Evolutionary conservation across 2,113 vertebrate genomes (phyloP).

Genomic region (Natator depressus): DNA sequence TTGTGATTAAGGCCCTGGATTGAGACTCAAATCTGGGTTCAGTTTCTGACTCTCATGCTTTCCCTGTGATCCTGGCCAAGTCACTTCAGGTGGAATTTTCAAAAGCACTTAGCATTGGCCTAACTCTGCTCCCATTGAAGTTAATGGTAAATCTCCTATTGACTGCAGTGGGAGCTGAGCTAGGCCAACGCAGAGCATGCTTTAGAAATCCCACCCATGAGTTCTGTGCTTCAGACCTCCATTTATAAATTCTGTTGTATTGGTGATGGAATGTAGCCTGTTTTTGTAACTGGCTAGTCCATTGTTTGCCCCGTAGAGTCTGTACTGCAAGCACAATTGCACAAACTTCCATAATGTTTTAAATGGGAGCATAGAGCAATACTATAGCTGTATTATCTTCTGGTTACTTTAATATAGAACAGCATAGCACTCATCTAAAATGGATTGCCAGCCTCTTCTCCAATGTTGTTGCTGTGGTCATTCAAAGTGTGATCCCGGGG

Average conservation of each 20-base stretch:
- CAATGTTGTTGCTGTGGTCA: background rate
- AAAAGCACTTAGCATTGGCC: background rate
- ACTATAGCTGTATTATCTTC: background rate
- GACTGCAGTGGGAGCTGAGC: background rate
- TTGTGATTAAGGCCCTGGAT: background rate
- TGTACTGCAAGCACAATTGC: no score
- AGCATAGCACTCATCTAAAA: background rate
- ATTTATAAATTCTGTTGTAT: background rate
- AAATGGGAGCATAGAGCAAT: background rate
- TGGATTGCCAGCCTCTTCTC: background rate
- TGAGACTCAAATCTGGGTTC: background rate
- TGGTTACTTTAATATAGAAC: background rate
- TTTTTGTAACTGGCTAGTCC: background rate
- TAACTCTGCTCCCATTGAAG: background rate
- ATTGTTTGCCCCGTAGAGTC: background rate
- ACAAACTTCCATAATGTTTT: background rate
- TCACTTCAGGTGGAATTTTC: background rate
- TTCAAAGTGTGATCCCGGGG: background rate
- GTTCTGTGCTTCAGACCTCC: background rate
- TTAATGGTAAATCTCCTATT: background rate
- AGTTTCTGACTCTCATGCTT: background rate
- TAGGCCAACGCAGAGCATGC: background rate
- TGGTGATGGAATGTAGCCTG: background rate
- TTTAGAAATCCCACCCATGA: background rate
- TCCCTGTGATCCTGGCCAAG: background rate